A percentile compares a stretch with the other conserved stretches of the same genome.
These are phyloP conservation scores for Troglohyphantes excavatus DNA, from an alignment of 2,888 invertebrate species.

Conservation along the genomic window DNA sequence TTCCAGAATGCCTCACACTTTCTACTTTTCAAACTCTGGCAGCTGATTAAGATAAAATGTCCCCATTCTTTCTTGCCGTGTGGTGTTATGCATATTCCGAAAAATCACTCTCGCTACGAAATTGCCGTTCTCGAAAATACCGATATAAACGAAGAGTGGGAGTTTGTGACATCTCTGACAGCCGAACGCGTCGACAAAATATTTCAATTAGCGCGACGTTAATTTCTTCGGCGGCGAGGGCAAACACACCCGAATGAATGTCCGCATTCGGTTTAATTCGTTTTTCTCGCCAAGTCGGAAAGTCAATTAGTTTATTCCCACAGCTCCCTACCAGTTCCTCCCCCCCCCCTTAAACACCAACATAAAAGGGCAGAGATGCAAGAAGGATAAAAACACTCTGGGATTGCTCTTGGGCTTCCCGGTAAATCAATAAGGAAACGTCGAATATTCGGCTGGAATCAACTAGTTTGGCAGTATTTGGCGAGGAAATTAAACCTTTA, in stretches of 20 bases:
- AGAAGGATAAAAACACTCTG: conserved; percentile 1
- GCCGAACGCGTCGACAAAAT: conserved; percentile 30
- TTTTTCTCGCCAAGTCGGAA: conserved; percentile 65
- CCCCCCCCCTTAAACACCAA: neutral
- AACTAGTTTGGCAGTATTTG: conserved; percentile 48
- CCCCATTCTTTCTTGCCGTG: no score
- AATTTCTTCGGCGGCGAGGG: conserved; percentile 56
- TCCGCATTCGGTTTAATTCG: conserved; percentile 66
- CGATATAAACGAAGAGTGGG: neutral
- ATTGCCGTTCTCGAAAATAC: neutral
- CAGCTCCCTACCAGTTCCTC: neutral
- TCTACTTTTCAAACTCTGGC: no score
- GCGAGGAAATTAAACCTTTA: conserved; percentile 62
- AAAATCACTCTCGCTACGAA: neutral
- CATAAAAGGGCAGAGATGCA: conserved; percentile 25
- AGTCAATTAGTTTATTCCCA: conserved; percentile 72
- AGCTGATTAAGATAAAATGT: no score
- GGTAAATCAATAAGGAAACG: conserved; percentile 61
- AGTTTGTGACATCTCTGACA: conserved; percentile 23
- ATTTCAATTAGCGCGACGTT: conserved; percentile 64
- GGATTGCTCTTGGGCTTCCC: neutral
- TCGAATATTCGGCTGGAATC: conserved; percentile 52
- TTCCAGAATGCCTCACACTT: no score
- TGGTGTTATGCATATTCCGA: no score
- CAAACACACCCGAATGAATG: conserved; percentile 62